A percentile compares a stretch with the other conserved stretches of the same genome.
These are phyloP conservation scores for Emys orbicularis DNA, from an alignment of 2,797 vertebrate species.

Conservation along the genomic window DNA sequence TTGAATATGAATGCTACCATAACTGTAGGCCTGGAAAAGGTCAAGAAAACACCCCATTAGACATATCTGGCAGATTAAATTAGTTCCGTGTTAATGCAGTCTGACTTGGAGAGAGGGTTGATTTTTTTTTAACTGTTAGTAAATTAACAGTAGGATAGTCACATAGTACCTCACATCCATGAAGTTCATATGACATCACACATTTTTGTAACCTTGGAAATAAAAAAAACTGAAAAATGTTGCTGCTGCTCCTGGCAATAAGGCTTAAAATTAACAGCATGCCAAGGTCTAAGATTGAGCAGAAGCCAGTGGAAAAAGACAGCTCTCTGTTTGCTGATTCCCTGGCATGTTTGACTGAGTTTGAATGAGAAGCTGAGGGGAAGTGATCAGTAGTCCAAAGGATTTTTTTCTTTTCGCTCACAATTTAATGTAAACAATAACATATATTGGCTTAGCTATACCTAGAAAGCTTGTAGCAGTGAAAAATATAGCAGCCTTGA, in stretches of 20 bases:
- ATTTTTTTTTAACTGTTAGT: neutral
- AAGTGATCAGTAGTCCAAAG: slow-evolving; percentile 27
- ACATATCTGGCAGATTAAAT: slow-evolving; percentile 36
- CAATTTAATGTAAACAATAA: slow-evolving; percentile 15
- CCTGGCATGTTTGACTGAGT: slow-evolving; percentile 43
- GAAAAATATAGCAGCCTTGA: neutral
- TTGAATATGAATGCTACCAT: slow-evolving; percentile 28
- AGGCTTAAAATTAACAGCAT: slow-evolving; percentile 30
- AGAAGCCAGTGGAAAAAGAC: slow-evolving; percentile 65
- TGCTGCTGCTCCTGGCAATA: slow-evolving; percentile 37
- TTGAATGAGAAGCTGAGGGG: slow-evolving; percentile 44
- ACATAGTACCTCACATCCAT: neutral
- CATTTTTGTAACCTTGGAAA: slow-evolving; percentile 72
- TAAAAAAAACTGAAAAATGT: slow-evolving; percentile 49
- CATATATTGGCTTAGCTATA: neutral
- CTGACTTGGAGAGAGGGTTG: neutral
- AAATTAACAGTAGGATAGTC: slow-evolving; percentile 27
- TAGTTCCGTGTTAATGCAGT: slow-evolving; percentile 36
- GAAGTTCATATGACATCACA: neutral
- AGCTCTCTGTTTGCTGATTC: slow-evolving; percentile 57
- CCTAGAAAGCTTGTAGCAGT: slow-evolving; percentile 19
- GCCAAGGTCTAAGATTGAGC: slow-evolving; percentile 63
- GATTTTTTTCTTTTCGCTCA: slow-evolving; percentile 15
- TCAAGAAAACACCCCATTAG: slow-evolving; percentile 46
- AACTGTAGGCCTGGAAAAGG: slow-evolving; percentile 60